Evolutionary conservation across 2,113 vertebrate species (phyloP), one percentile per base, ranked within the genome.

Genomic region (Microcebus ravelobensis): DNA sequence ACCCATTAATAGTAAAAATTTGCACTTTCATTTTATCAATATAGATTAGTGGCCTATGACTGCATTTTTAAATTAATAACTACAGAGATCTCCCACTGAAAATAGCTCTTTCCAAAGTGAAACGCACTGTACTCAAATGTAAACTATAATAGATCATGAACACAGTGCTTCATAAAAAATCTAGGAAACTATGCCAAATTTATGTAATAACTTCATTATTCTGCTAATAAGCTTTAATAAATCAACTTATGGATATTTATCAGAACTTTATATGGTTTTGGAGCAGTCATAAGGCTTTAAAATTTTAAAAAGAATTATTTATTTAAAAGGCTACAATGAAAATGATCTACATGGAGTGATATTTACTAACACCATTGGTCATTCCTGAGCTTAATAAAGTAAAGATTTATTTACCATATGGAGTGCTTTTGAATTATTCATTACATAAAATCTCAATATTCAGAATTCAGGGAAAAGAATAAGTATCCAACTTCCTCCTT

Each of bases 301-400:
- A 90, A 77, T 45, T 45, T 45, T 92, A 42, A 95, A 83, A 83
- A 65, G 11, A 93, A 93, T 63, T 39, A 48, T 20, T 92, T 77
- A 81, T 25, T 94, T 94, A 87, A 90, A 94, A 91, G 61, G 3
- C 8, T 89, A 55, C 31, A 90, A 61, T 73, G 45, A 89, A 29
- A 76, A 12, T 71, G 59, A 36, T 85, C 34, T 86, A 27, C 4
- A 55, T 10, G 71, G 80, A 96, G 8, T 76, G 50, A 76, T 83
- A 17, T 68, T 90, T 88, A 29, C 20, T 89, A 91, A 63, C 8
- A 74, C 27, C 20, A 79, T 52, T 74, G 55, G 34, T 91, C 50
- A 84, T 83, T 57, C 25, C 36, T 42, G 17, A 86, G 13, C 15
- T 50, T 59, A 39, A 15, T 90, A 82, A 87, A 94, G 4, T 90